Percentiles rank a stretch among this genome's conserved stretches.
phyloP scores from a whole-genome alignment of 2,113 vertebrate genomes.

The Phainopepla nitens region DNA sequence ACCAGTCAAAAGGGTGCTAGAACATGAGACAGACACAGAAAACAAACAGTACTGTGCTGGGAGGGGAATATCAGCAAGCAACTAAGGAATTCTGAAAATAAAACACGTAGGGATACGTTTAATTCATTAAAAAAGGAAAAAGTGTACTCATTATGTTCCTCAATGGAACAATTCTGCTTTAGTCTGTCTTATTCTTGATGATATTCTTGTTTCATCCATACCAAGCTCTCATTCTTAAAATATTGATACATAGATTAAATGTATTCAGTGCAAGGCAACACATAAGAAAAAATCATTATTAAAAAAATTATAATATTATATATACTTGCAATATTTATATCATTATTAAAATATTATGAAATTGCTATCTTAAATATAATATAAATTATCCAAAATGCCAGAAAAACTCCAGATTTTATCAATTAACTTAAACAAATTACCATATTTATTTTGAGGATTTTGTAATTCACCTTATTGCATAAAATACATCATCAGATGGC shows the following conservation, averaged over 20 bases:
- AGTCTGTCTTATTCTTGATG: background rate
- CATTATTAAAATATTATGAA: background rate
- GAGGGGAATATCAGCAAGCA: background rate
- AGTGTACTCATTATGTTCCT: fast-evolving
- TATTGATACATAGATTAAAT: background rate
- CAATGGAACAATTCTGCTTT: background rate
- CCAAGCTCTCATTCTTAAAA: background rate
- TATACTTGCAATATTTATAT: background rate
- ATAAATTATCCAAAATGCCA: background rate
- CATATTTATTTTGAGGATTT: background rate
- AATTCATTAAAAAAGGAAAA: background rate
- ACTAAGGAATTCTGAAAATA: background rate
- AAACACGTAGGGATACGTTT: background rate
- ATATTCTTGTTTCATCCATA: background rate
- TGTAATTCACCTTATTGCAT: background rate
- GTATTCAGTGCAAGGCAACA: background rate
- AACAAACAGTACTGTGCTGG: fast-evolving
- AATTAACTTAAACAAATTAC: background rate
- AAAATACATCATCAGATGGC: background rate
- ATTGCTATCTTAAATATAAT: background rate
- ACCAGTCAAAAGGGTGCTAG: background rate
- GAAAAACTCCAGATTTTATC: background rate
- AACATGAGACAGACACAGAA: background rate
- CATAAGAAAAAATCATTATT: background rate
- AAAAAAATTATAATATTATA: background rate